Percentiles rank a stretch among this genome's conserved stretches.
These are phyloP conservation scores for Dasypus novemcinctus DNA, from an alignment of 2,113 vertebrate genomes.

Conservation along the genomic window DNA sequence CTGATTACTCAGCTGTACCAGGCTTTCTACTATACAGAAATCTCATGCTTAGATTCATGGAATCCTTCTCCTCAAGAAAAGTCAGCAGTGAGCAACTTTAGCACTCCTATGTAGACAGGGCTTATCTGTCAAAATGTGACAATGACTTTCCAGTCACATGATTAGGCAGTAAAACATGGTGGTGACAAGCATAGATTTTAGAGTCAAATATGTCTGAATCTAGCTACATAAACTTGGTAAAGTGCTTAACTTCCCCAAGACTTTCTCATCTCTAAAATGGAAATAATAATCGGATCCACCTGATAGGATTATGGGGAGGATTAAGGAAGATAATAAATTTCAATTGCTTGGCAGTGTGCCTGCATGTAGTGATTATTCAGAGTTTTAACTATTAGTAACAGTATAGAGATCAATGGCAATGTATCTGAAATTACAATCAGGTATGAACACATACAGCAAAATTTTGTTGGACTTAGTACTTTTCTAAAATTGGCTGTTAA, in stretches of 20 bases:
- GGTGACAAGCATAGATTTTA: background rate
- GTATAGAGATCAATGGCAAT: background rate
- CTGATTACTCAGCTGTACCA: background rate
- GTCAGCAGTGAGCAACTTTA: background rate
- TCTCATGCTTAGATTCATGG: background rate
- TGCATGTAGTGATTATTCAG: conserved; percentile 17
- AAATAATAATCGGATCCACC: background rate
- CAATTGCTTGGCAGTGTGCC: background rate
- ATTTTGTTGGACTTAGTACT: background rate
- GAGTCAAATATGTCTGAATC: background rate
- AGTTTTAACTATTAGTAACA: background rate
- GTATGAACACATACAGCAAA: background rate
- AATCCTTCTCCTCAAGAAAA: background rate
- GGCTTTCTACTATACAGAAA: background rate
- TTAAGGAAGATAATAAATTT: conserved; percentile 23
- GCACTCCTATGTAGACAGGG: background rate
- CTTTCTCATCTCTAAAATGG: conserved; percentile 2
- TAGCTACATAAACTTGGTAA: background rate
- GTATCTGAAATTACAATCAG: background rate
- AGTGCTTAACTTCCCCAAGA: background rate
- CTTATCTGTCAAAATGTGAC: background rate
- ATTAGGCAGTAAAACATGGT: background rate
- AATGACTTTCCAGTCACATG: background rate
- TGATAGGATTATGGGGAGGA: background rate
- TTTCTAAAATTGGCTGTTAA: conserved; percentile 26